Percentiles rank a stretch among this genome's conserved stretches.
These are phyloP conservation scores for Trachelus tabidus DNA, from an alignment of 2,888 invertebrate species.

Conservation along the genomic window DNA sequence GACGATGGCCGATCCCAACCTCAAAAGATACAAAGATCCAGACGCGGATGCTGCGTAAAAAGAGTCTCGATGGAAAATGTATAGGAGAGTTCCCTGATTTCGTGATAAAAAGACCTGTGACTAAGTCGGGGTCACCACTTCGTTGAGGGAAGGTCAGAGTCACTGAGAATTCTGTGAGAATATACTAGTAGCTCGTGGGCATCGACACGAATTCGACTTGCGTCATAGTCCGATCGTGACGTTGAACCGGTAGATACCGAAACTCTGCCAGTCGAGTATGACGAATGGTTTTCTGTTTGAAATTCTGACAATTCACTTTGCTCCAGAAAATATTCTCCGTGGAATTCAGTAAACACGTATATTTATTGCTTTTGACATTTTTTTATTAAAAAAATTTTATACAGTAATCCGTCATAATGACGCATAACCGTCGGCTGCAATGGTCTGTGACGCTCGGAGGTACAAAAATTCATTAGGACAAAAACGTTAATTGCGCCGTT, in stretches of 20 bases:
- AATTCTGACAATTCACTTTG: neutral
- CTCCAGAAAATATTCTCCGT: neutral
- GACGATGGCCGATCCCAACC: neutral
- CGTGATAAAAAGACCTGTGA: conserved; percentile 9
- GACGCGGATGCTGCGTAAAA: neutral
- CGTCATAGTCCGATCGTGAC: neutral
- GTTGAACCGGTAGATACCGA: neutral
- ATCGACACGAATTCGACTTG: neutral
- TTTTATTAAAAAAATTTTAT: conserved; percentile 34
- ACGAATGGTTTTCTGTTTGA: neutral
- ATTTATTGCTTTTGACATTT: neutral
- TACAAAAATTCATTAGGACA: neutral
- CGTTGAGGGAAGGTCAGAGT: neutral
- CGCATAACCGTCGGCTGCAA: conserved; percentile 32
- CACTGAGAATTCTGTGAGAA: conserved; percentile 6
- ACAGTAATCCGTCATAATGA: conserved; percentile 38
- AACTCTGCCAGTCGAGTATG: neutral
- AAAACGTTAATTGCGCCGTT: neutral
- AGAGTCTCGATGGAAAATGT: conserved; percentile 2
- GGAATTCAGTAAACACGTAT: neutral
- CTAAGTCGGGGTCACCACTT: conserved; percentile 5
- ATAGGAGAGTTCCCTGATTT: neutral
- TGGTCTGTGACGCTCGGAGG: neutral
- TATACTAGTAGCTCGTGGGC: neutral
- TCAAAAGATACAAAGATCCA: neutral